A percentile compares a stretch with the other conserved stretches of the same genome.
Conservation (phyloP, 2,888 invertebrate genomes). For the Ypsolopha scabrella region DNA sequence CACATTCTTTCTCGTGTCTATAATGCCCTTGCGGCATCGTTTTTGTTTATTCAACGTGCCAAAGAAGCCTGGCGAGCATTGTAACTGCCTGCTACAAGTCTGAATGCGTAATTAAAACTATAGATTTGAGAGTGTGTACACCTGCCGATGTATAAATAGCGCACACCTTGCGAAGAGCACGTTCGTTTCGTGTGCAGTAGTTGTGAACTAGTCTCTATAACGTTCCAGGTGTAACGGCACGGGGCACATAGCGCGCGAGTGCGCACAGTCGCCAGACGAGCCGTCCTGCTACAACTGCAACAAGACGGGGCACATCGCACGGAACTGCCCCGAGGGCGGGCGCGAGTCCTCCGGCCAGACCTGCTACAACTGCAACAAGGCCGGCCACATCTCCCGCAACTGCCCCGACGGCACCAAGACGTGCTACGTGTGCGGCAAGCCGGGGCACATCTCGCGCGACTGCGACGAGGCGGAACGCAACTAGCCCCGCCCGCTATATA, state of each 20-base stretch:
- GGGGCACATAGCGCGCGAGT: slow-evolving; percentile 94
- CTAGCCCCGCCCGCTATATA: slow-evolving; percentile 38
- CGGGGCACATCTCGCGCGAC: slow-evolving; percentile 91
- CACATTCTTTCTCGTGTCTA: too few relatives aligned
- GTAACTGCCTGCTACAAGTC: background rate
- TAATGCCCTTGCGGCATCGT: too few relatives aligned
- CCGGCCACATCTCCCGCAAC: slow-evolving; percentile 90
- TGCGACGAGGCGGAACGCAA: slow-evolving; percentile 84
- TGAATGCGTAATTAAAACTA: background rate
- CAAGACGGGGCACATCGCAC: slow-evolving; percentile 92
- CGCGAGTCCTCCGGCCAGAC: slow-evolving; percentile 78
- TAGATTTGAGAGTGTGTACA: background rate
- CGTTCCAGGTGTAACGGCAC: slow-evolving; percentile 86
- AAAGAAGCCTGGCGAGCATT: background rate
- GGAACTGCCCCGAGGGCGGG: slow-evolving; percentile 83
- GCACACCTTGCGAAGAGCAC: background rate
- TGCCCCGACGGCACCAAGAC: slow-evolving; percentile 89
- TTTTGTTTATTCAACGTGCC: too few relatives aligned
- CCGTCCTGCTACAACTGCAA: slow-evolving; percentile 96
- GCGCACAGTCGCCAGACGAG: slow-evolving; percentile 84
- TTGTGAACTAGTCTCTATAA: slow-evolving; percentile 22
- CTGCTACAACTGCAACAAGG: slow-evolving; percentile 96
- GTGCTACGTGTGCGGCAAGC: slow-evolving; percentile 94
- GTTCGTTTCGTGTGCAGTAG: background rate
- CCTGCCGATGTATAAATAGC: background rate